phyloP scores from a whole-genome alignment of 2,888 invertebrate genomes.

The Tipula vernalis region DNA sequence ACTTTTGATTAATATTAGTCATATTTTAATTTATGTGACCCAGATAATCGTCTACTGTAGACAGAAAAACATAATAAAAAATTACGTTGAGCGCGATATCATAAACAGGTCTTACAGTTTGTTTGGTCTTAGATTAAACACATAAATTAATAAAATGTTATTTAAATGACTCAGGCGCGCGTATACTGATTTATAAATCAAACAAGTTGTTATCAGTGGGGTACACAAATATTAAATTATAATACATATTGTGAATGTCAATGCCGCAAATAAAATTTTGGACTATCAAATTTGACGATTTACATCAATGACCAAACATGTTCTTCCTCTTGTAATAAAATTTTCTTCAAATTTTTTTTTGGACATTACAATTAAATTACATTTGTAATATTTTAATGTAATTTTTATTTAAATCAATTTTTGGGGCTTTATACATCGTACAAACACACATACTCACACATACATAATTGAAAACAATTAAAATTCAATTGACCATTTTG shows the following conservation, averaged over 20 bases:
- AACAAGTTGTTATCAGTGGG: neutral
- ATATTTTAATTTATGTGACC: neutral
- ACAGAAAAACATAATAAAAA: neutral
- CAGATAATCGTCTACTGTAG: neutral
- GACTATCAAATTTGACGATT: neutral
- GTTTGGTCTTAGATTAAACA: neutral
- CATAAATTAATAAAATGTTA: neutral
- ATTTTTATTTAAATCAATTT: neutral
- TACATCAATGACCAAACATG: neutral
- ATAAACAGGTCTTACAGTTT: neutral
- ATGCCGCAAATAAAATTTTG: neutral
- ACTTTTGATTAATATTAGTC: neutral
- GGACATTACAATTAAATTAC: neutral
- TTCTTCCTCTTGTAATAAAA: neutral
- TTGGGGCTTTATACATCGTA: neutral
- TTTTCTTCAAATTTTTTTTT: neutral
- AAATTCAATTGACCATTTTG: neutral
- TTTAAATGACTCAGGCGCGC: neutral
- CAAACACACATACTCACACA: neutral
- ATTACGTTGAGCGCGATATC: neutral
- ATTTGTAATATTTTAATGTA: neutral
- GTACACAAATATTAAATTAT: neutral
- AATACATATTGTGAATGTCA: neutral
- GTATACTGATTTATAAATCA: neutral
- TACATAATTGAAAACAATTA: neutral